Base-by-base conservation (phyloP, 2,797 vertebrate genomes). In the Sebastiscus albofasciatus region DNA sequence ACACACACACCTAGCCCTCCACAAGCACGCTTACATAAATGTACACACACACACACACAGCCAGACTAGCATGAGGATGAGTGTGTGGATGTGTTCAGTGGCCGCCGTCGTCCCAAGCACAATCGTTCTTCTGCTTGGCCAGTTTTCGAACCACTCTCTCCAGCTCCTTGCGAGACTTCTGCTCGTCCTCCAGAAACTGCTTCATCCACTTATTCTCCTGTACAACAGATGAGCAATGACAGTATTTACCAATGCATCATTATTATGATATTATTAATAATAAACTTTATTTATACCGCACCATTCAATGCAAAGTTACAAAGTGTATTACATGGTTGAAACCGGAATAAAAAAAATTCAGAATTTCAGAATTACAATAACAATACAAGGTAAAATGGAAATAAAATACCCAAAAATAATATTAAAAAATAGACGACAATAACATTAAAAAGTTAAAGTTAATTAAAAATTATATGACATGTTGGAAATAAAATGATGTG, bases 181-280 rank as follows among this genome's bases (percentile, higher is more conserved):
- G 94, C 92, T 99, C 99, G 90, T 99, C 99, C 88, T 99, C 99
- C 93, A 99, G 94, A 86, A 97, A 97, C 87, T 99, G 98, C 72
- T 97, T 99, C 97, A 99, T 99, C 93, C 96, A 96, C 92, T 97
- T 98, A 77, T 97, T 99, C 90, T 99, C 99, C 99, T 99, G 89
- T 0, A 20, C 81, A 49, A 76, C 58, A 83, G 2, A 46, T 46
- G 42, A 8, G 26, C 3, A 20, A 13, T 6, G 2, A 12, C 24
- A n/a, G 24, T 1, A 34, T 42, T 65, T 2, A 65, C 9, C 10
- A 31, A 58, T 31, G 8, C 9, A 26, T 24, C 56, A 52, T 24
- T 4, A 54, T n/a, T n/a, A n/a, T 11, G 6, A 49, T 49, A n/a
- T 49, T 49, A 49, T 49, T 49, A 49, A 49, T 20, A 20, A 20